phyloP scores from a whole-genome alignment of 2,888 invertebrate species.

The Ichneumon xanthorius region DNA sequence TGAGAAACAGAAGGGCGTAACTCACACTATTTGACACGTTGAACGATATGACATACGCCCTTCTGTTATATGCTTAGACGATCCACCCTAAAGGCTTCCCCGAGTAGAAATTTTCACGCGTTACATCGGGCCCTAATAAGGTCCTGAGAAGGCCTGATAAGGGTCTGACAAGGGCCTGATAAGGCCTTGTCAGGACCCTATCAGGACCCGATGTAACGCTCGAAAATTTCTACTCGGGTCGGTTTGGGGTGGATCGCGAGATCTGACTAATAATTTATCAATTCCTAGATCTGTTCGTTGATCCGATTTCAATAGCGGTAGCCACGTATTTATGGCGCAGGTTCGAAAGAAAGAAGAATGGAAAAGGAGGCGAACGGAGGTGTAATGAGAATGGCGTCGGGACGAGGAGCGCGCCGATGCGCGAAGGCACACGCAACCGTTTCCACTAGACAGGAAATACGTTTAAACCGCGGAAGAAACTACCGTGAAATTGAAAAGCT shows the following conservation, averaged over 20 bases:
- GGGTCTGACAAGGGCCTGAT: too few relatives aligned
- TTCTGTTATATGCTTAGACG: too few relatives aligned
- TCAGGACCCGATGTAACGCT: too few relatives aligned
- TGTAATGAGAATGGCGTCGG: conserved; percentile 52
- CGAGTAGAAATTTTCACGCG: too few relatives aligned
- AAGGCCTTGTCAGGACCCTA: too few relatives aligned
- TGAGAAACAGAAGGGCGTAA: too few relatives aligned
- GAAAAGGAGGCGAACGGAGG: conserved; percentile 32
- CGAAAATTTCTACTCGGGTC: too few relatives aligned
- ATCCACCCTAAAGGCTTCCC: too few relatives aligned
- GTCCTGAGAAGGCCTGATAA: too few relatives aligned
- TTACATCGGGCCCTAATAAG: too few relatives aligned
- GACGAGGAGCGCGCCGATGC: conserved; percentile 41
- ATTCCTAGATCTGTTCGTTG: too few relatives aligned
- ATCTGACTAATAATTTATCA: not conserved
- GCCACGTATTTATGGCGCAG: not conserved
- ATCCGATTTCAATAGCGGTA: too few relatives aligned
- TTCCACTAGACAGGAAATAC: conserved; percentile 69
- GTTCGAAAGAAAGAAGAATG: not conserved
- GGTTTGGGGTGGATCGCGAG: not conserved
- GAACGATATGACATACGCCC: not conserved
- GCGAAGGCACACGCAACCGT: conserved; percentile 56
- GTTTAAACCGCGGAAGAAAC: conserved; percentile 73
- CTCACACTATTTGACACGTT: not conserved
- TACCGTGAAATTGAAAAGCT: conserved; percentile 76